Conservation (phyloP, 2,113 vertebrate species). For the Alaudala cheleensis region DNA sequence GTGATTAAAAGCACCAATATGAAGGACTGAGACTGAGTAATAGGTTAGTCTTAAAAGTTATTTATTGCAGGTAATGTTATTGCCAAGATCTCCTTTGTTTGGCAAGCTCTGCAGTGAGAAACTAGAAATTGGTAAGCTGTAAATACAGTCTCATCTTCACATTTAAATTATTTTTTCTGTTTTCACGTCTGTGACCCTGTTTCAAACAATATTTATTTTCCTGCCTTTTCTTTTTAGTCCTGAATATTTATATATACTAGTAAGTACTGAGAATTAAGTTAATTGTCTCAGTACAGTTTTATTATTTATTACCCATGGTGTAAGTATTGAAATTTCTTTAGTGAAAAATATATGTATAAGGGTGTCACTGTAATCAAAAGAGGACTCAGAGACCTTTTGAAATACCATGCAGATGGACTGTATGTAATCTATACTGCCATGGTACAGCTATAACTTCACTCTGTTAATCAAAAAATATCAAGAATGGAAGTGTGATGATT, state of each 20-base stretch:
- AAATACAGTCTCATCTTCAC: neutral
- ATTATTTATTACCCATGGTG: neutral
- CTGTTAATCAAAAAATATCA: neutral
- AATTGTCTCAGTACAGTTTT: neutral
- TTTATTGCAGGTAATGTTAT: neutral
- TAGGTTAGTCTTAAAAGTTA: neutral
- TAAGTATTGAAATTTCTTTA: neutral
- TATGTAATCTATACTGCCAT: neutral
- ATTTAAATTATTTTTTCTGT: neutral
- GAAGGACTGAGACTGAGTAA: neutral
- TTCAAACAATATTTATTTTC: neutral
- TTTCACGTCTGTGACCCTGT: neutral
- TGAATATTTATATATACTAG: neutral
- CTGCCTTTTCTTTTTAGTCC: neutral
- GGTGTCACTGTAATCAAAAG: neutral
- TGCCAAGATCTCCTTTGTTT: neutral
- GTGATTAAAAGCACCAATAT: neutral
- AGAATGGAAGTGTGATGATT: neutral
- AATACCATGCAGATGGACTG: neutral
- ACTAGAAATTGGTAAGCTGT: neutral
- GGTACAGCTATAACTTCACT: neutral
- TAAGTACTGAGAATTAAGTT: slow-evolving; percentile 4
- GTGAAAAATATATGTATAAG: neutral
- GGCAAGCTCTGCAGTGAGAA: neutral
- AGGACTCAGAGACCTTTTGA: neutral